A percentile compares a stretch with the other conserved stretches of the same genome.
Conservation (phyloP, 1,140 invertebrate species). For the Heterodera carotae region DNA sequence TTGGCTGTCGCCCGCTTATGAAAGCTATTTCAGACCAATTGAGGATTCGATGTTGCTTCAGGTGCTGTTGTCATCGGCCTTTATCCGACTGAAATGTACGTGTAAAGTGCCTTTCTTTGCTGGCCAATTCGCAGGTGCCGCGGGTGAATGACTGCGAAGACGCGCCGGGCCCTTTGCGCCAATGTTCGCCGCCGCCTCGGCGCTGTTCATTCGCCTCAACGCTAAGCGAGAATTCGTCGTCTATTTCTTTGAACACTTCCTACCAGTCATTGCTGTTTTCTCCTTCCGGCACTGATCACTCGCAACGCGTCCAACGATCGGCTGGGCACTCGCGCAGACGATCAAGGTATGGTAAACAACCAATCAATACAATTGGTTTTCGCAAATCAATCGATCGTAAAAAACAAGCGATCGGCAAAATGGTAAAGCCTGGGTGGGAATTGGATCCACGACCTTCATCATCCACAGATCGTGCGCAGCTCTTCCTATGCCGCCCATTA, state of each 20-base stretch:
- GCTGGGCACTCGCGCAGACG: background rate
- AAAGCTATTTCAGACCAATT: slow-evolving; percentile 12
- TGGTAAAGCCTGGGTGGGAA: too few species aligned
- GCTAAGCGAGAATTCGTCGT: slow-evolving; percentile 44
- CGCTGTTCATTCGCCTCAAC: slow-evolving; percentile 53
- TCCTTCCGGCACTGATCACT: slow-evolving; percentile 18
- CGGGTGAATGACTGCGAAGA: background rate
- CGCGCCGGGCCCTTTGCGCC: slow-evolving; percentile 11
- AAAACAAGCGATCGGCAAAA: too few species aligned
- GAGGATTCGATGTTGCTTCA: slow-evolving; percentile 40
- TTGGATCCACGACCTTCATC: too few species aligned
- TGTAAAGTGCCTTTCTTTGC: background rate
- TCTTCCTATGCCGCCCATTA: too few species aligned
- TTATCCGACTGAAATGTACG: background rate
- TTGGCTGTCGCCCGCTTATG: slow-evolving; percentile 20
- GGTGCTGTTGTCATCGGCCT: slow-evolving; percentile 19
- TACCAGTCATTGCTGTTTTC: slow-evolving; percentile 55
- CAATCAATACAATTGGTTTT: too few species aligned
- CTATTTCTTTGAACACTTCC: slow-evolving; percentile 45
- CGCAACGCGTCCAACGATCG: background rate
- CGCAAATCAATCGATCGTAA: too few species aligned
- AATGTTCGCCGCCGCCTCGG: slow-evolving; percentile 53
- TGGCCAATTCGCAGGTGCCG: slow-evolving; percentile 24
- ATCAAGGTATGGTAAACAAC: background rate
- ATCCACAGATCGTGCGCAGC: too few species aligned